A percentile compares a stretch with the other conserved stretches of the same genome.
These are phyloP conservation scores for Sturnus vulgaris DNA, from an alignment of 2,113 vertebrate species.

Conservation along the genomic window DNA sequence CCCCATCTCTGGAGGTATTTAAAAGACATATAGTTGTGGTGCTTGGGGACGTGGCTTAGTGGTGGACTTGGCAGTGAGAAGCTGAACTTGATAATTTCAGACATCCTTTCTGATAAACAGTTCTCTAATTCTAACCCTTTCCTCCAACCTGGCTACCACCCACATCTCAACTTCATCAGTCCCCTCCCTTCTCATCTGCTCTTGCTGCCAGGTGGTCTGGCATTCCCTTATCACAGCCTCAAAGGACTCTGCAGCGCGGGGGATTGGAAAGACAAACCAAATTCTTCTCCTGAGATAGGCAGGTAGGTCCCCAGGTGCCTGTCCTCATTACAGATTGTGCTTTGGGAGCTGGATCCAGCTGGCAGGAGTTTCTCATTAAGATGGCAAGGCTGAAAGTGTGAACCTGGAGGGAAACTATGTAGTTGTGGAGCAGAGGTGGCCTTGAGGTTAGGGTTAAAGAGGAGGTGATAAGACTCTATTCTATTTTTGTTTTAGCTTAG, in stretches of 20 bases:
- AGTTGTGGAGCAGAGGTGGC: not conserved
- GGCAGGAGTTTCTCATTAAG: conserved; percentile 24
- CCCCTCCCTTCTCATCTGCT: conserved; percentile 12
- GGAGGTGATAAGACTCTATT: not conserved
- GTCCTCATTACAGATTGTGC: conserved; percentile 34
- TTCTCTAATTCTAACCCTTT: not conserved
- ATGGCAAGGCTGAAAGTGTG: conserved; percentile 17
- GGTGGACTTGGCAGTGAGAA: not conserved
- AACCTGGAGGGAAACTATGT: not conserved
- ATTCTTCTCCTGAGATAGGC: conserved; percentile 8
- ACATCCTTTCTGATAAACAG: not conserved
- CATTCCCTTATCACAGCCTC: conserved; percentile 1
- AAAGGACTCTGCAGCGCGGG: not conserved
- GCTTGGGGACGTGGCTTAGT: not conserved
- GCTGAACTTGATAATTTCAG: not conserved
- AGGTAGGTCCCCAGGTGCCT: conserved; percentile 50
- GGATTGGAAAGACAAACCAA: conserved; percentile 14
- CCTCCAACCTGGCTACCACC: not conserved
- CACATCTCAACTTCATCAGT: not conserved
- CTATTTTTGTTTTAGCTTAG: not conserved
- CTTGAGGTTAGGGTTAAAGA: not conserved
- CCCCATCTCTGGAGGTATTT: not conserved
- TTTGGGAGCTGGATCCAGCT: conserved; percentile 31
- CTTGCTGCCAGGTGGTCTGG: conserved; percentile 23
- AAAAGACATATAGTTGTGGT: not conserved